Evolutionary conservation across 2,113 vertebrate species (phyloP), one percentile per base, ranked within the genome.

Genomic region (Chaenogobius annularis): DNA sequence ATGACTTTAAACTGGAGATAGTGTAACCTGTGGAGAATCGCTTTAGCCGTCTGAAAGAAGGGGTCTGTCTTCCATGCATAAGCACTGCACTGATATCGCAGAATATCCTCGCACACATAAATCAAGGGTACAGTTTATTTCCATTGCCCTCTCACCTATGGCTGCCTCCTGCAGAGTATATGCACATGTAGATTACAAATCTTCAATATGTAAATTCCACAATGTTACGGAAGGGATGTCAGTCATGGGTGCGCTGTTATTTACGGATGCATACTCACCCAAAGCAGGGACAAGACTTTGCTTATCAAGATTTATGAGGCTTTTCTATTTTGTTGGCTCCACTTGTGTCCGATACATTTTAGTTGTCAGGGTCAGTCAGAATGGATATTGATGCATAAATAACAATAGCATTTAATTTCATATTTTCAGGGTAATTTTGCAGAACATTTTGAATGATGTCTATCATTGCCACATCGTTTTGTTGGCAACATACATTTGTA

Each of bases 1-100:
- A n/a, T 84, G 84, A 88, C 81, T 87, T 87, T 85, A 75, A 86
- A 83, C 68, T 87, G 59, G 74, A n/a, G n/a, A n/a, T n/a, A n/a
- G n/a, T n/a, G n/a, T n/a, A n/a, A n/a, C n/a, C n/a, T n/a, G n/a
- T n/a, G n/a, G 81, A 76, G 67, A 22, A 85, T 87, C 73, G 72
- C 83, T n/a, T n/a, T n/a, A 66, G 83, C 63, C 61, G 58, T 65
- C 44, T 68, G 56, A 79, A 15, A 66, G 22, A 37, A 40, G 64
- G 61, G n/a, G n/a, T n/a, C 61, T 62, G 48, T 74, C 44, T 23
- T 9, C 44, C 69, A 43, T n/a, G n/a, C 78, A 73, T 22, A 73
- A 82, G 73, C 73, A 1, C 75, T 72, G 81, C 58, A 14, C n/a
- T 52, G 74, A 68, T 35, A 43, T 52, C 55, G 1, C 3, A 17